These are phyloP conservation scores for Melanotaenia boesemani DNA, from an alignment of 2,797 vertebrate species.

Conservation along the genomic window DNA sequence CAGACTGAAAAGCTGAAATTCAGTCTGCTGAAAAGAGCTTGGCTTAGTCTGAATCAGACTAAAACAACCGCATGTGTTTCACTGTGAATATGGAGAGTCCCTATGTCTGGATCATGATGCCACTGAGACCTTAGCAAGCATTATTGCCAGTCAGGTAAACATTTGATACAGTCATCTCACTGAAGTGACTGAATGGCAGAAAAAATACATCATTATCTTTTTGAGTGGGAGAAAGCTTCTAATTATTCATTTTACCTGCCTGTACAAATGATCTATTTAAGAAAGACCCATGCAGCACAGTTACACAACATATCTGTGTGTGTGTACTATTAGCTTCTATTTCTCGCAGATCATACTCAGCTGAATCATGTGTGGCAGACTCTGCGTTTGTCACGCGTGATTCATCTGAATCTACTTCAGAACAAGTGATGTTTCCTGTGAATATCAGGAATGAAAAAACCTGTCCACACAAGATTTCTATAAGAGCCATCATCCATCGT, in stretches of 20 bases:
- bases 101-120: background rate
- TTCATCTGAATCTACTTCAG: background rate
- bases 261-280: background rate
- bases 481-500: background rate
- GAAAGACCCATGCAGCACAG: background rate
- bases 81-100: background rate
- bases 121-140: no score
- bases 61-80: background rate
- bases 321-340: background rate
- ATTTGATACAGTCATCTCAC: background rate
- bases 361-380: no score
- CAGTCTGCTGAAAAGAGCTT: no score
- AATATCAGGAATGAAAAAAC: background rate
- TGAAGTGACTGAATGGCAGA: no score
- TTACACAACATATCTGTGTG: background rate
- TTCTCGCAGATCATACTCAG: background rate
- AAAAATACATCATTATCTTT: no score
- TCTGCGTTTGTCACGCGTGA: background rate
- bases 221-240: background rate
- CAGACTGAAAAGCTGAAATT: no score
- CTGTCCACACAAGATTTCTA: constrained; percentile 4
- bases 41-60: background rate
- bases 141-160: background rate
- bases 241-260: background rate
- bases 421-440: background rate